Evolutionary conservation across 2,113 vertebrate genomes (phyloP).

Genomic region (Leptocoma aspasia): DNA sequence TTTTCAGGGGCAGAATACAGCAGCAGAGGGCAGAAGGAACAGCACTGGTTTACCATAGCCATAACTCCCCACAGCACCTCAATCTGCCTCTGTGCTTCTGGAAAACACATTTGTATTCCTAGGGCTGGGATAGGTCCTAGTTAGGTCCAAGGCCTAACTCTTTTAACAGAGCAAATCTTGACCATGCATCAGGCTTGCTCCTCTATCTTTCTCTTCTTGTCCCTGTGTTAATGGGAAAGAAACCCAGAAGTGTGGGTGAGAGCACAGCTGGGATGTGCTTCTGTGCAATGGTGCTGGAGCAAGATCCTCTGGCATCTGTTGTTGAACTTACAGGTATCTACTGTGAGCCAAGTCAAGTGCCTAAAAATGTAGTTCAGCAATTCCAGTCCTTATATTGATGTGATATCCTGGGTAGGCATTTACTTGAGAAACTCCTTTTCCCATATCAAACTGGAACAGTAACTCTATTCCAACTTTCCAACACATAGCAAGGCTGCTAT

Average conservation of each 20-base stretch:
- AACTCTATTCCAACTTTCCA: background rate
- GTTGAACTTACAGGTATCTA: background rate
- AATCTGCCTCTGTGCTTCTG: background rate
- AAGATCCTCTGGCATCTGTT: background rate
- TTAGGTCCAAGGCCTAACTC: background rate
- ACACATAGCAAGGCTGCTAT: background rate
- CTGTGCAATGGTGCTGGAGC: rapidly evolving
- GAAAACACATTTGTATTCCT: background rate
- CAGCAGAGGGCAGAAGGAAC: background rate
- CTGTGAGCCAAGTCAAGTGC: background rate
- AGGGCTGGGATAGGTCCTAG: background rate
- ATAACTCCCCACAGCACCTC: background rate
- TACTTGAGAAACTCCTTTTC: background rate
- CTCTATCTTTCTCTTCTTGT: background rate
- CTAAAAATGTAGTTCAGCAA: background rate
- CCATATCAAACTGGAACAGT: background rate
- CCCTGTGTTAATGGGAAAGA: background rate
- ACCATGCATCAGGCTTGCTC: background rate
- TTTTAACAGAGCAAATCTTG: background rate
- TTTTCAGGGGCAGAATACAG: background rate
- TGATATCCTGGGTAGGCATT: background rate
- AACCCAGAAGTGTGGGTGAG: background rate
- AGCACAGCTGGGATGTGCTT: background rate
- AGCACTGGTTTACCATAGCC: background rate
- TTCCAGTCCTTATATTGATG: background rate